A percentile compares a stretch with the other conserved stretches of the same genome.
These are phyloP conservation scores for Fregetta grallaria DNA, from an alignment of 2,113 vertebrate species.

Conservation along the genomic window DNA sequence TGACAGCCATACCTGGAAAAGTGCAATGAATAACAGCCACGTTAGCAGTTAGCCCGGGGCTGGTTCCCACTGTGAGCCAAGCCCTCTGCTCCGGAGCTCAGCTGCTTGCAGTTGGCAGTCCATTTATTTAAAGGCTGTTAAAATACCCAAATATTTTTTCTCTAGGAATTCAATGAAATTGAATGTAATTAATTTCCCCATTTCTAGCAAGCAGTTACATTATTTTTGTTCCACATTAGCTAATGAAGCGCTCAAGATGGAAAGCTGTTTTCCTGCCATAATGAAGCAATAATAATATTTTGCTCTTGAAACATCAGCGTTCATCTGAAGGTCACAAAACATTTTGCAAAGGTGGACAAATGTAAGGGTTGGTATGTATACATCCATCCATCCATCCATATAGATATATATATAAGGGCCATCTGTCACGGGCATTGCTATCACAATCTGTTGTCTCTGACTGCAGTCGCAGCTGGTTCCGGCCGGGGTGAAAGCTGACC, in stretches of 20 bases:
- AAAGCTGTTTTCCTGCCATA: neutral
- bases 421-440: neutral
- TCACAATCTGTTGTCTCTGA: neutral
- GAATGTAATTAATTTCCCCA: neutral
- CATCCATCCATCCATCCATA: neutral
- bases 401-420: neutral
- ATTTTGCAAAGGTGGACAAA: neutral
- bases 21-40: neutral
- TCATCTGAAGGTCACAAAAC: neutral
- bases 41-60: constrained; percentile 29
- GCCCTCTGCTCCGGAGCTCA: neutral
- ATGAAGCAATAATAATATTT: neutral
- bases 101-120: constrained; percentile 17
- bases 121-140: constrained; percentile 37
- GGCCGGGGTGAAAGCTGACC: constrained; percentile 30
- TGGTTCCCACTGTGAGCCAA: neutral
- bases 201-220: neutral
- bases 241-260: neutral
- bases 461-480: constrained; percentile 11
- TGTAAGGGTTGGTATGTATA: neutral
- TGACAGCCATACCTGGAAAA: constrained; percentile 27
- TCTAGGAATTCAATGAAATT: neutral
- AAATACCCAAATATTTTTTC: neutral
- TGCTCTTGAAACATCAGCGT: neutral
- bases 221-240: neutral